Conservation (phyloP, 2,797 vertebrate genomes). For the Salmo trutta region DNA sequence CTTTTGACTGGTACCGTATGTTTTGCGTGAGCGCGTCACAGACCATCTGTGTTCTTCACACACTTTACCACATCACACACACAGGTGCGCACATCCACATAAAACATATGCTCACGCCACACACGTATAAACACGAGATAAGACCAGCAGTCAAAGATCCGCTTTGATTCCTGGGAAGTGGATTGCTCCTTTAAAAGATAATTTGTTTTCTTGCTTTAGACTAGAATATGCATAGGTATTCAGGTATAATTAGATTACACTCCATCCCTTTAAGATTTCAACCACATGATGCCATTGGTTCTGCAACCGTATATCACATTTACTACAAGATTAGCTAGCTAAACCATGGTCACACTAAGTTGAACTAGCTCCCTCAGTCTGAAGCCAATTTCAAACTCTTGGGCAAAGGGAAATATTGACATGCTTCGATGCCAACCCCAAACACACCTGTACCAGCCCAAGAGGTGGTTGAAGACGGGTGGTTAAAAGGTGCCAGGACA, state of each 20-base stretch:
- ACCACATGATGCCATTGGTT: no score
- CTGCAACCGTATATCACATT: no score
- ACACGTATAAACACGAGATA: slow-evolving; percentile 56
- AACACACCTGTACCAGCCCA: slow-evolving; percentile 49
- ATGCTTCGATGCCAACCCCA: slow-evolving; percentile 31
- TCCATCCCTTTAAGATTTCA: background rate
- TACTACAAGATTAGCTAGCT: no score
- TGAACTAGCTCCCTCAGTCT: slow-evolving; percentile 19
- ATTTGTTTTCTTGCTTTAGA: slow-evolving; percentile 8
- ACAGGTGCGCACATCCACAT: background rate
- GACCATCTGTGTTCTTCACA: background rate
- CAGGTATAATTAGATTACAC: background rate
- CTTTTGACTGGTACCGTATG: slow-evolving; percentile 7
- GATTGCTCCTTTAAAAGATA: slow-evolving; percentile 13
- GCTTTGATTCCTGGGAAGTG: slow-evolving; percentile 12
- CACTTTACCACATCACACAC: background rate
- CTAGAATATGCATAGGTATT: background rate
- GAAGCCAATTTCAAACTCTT: slow-evolving; percentile 22
- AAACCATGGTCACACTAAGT: background rate
- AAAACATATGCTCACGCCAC: slow-evolving; percentile 41
- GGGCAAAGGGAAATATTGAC: slow-evolving; percentile 46
- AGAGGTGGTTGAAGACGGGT: slow-evolving; percentile 41
- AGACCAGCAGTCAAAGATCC: slow-evolving; percentile 44
- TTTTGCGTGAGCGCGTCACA: slow-evolving; percentile 31
- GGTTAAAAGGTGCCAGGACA: slow-evolving; percentile 30